phyloP scores from a whole-genome alignment of 1,140 invertebrate genomes.

The Drosophila eugracilis region DNA sequence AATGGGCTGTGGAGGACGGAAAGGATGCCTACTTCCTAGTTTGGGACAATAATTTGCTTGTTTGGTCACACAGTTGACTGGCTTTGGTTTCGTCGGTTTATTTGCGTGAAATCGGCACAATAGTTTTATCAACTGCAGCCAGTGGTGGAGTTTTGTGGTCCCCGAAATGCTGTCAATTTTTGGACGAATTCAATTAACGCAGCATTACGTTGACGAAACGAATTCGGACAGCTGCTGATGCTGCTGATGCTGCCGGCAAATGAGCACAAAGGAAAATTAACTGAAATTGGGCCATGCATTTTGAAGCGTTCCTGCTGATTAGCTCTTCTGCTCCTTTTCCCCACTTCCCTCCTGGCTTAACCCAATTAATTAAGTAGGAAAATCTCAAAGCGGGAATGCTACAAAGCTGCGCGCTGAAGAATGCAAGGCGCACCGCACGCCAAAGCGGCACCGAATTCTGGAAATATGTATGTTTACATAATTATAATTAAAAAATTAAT shows the following conservation, averaged over 20 bases:
- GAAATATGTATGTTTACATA: slow-evolving; percentile 58
- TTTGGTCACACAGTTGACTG: slow-evolving; percentile 53
- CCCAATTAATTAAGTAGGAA: slow-evolving; percentile 51
- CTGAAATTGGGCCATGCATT: slow-evolving; percentile 30
- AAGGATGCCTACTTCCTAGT: slow-evolving; percentile 13
- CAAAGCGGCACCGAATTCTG: slow-evolving; percentile 5
- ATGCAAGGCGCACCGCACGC: slow-evolving; percentile 18
- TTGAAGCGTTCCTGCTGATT: slow-evolving; percentile 29
- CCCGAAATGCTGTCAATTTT: slow-evolving; percentile 39
- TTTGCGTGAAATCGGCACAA: slow-evolving; percentile 34
- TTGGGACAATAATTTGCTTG: slow-evolving; percentile 70
- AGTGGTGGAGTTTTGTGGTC: slow-evolving; percentile 15
- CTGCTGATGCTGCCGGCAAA: slow-evolving; percentile 7
- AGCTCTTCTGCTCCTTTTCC: background rate
- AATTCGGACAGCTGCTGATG: slow-evolving; percentile 20
- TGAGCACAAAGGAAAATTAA: slow-evolving; percentile 6
- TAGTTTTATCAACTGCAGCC: slow-evolving; percentile 50
- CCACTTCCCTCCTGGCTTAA: background rate
- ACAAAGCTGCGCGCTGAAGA: slow-evolving; percentile 40
- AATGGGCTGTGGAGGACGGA: background rate
- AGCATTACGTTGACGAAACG: slow-evolving; percentile 35
- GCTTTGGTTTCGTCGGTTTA: slow-evolving; percentile 56
- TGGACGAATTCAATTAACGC: slow-evolving; percentile 56
- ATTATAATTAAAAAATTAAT: slow-evolving; percentile 74
- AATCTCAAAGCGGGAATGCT: slow-evolving; percentile 64